These are phyloP conservation scores for Cremastinae sp. DNA, from an alignment of 2,888 invertebrate genomes.

Conservation along the genomic window DNA sequence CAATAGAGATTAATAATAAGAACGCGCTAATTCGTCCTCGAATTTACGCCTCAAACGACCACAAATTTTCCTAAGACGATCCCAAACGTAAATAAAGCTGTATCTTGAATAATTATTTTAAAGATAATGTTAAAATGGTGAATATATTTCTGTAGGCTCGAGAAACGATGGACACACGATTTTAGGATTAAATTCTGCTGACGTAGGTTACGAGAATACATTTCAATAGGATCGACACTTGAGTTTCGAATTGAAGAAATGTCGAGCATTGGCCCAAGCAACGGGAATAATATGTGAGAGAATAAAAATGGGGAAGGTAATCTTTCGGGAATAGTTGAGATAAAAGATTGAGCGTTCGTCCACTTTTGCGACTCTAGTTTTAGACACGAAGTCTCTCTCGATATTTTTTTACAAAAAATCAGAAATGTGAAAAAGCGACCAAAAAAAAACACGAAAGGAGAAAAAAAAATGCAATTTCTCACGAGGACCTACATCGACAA, in stretches of 20 bases:
- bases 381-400: conserved; percentile 49
- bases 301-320: background rate
- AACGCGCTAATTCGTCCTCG: conserved; percentile 15
- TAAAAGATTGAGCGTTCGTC: conserved; percentile 42
- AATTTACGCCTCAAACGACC: no score
- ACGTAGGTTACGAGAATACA: background rate
- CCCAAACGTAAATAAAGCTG: background rate
- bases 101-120: conserved; percentile 1
- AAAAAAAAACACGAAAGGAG: no score
- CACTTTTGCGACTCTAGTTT: conserved; percentile 52
- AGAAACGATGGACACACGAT: background rate
- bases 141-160: conserved; percentile 27
- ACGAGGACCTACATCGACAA: conserved; percentile 50
- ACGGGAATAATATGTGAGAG: background rate
- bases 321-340: conserved; percentile 6
- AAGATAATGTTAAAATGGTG: conserved; percentile 20
- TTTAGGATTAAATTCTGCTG: conserved; percentile 13
- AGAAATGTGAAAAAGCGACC: conserved; percentile 1
- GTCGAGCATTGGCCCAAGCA: no score
- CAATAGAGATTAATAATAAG: conserved; percentile 6
- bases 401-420: conserved; percentile 55
- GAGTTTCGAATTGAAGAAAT: background rate
- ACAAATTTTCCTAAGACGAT: conserved; percentile 31
- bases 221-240: conserved; percentile 3
- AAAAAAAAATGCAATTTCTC: conserved; percentile 9